phyloP scores from a whole-genome alignment of 2,113 vertebrate genomes.

The Chloropsis hardwickii region DNA sequence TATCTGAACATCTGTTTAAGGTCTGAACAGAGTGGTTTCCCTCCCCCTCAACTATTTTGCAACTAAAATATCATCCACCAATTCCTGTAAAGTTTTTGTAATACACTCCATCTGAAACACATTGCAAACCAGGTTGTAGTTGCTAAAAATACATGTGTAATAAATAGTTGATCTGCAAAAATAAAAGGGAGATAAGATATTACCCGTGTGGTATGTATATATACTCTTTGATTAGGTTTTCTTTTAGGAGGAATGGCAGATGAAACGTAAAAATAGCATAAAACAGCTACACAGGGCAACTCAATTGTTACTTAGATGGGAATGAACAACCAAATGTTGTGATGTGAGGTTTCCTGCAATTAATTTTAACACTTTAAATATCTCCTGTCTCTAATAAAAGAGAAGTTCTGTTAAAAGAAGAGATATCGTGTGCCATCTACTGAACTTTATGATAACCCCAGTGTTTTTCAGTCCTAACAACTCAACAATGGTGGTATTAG shows the following conservation, averaged over 20 bases:
- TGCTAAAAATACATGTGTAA: constrained; percentile 55
- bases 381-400: neutral
- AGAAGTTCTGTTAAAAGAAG: neutral
- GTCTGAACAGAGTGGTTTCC: neutral
- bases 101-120: constrained; percentile 22
- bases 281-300: neutral
- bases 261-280: constrained; percentile 45
- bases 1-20: constrained; percentile 44
- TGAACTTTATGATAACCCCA: constrained; percentile 5
- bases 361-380: constrained; percentile 7
- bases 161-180: constrained; percentile 25
- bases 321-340: neutral
- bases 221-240: constrained; percentile 29
- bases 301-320: neutral
- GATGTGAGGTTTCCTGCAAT: neutral
- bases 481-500: neutral
- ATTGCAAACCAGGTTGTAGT: constrained; percentile 34
- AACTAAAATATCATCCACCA: constrained; percentile 26
- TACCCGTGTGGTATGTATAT: neutral
- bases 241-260: constrained; percentile 10
- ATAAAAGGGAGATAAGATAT: constrained; percentile 19
- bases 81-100: neutral
- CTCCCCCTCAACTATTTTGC: neutral
- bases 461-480: neutral
- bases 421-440: constrained; percentile 26